Conservation (phyloP, 2,797 vertebrate genomes). For the Sebastes steindachneri region DNA sequence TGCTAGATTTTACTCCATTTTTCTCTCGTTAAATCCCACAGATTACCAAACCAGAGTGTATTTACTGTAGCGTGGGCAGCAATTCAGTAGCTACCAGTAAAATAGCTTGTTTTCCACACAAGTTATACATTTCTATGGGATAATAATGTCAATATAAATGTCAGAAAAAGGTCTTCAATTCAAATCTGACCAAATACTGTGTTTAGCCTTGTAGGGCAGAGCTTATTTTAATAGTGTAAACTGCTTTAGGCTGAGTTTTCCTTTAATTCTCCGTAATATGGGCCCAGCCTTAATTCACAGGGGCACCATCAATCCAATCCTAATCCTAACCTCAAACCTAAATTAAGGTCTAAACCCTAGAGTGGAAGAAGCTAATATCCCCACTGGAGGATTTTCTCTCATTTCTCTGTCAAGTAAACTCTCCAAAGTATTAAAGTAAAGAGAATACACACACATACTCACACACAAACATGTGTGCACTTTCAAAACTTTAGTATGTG, state of each 20-base stretch:
- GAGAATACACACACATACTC: neutral
- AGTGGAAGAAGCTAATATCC: neutral
- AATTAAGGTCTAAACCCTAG: neutral
- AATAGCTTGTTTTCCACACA: neutral
- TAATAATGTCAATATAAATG: neutral
- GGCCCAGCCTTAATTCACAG: neutral
- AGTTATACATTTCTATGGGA: neutral
- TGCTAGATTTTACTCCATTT: too few relatives aligned
- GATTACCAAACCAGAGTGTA: neutral
- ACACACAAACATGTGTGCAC: neutral
- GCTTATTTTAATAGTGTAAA: neutral
- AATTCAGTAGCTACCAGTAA: neutral
- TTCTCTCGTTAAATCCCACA: neutral
- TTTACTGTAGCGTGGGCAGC: neutral
- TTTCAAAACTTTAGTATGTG: neutral
- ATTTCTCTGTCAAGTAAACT: neutral
- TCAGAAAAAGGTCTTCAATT: neutral
- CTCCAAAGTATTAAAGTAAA: neutral
- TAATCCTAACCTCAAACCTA: constrained; percentile 5
- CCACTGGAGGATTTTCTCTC: neutral
- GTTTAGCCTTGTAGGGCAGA: neutral
- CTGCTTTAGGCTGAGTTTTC: neutral
- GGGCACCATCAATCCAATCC: neutral
- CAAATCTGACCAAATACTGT: neutral
- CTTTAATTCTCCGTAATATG: neutral